Percentiles rank a stretch among this genome's conserved stretches.
phyloP scores from a whole-genome alignment of 2,797 vertebrate genomes.

The Propithecus perrieri region DNA sequence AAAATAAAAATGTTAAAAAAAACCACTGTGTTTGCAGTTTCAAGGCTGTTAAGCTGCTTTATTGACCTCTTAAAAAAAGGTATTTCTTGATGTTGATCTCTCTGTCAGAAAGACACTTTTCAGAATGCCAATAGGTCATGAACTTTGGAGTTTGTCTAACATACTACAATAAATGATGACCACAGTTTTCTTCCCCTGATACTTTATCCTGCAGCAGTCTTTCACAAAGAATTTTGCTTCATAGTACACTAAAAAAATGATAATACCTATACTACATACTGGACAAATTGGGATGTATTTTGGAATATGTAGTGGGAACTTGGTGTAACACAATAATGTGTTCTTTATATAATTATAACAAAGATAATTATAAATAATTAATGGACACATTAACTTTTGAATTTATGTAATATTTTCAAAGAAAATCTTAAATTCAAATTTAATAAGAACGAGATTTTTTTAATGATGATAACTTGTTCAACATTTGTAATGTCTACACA shows the following conservation, averaged over 20 bases:
- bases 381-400: background rate
- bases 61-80: background rate
- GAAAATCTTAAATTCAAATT: conserved; percentile 15
- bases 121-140: conserved; percentile 2
- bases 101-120: conserved; percentile 35
- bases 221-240: conserved; percentile 13
- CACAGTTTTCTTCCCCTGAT: background rate
- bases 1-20: background rate
- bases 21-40: background rate
- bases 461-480: background rate
- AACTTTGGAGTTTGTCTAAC: background rate
- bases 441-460: background rate
- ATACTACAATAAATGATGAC: background rate
- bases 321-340: background rate
- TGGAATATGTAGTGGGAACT: background rate
- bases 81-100: background rate
- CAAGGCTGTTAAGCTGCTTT: background rate
- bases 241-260: background rate
- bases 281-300: background rate
- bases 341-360: background rate
- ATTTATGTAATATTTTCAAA: background rate
- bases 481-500: background rate
- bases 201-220: background rate
- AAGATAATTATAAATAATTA: background rate
- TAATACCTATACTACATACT: background rate